phyloP scores from a whole-genome alignment of 2,113 vertebrate genomes.

The Cavia aperea region DNA sequence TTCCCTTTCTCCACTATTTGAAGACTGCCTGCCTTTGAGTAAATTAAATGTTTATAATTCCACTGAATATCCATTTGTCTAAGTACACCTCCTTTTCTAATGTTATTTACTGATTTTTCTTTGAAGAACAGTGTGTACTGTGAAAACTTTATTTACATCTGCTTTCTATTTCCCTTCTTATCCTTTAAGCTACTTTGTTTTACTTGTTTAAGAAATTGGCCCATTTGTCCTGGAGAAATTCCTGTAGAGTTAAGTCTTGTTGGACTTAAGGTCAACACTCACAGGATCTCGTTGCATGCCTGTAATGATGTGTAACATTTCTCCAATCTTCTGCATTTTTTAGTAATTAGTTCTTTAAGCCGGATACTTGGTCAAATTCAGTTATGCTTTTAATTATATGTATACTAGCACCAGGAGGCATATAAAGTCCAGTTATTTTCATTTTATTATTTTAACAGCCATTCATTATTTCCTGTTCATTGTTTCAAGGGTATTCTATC shows the following conservation, averaged over 20 bases:
- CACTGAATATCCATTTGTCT: not conserved
- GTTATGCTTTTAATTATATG: slow-evolving; percentile 16
- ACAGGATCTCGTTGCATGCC: not conserved
- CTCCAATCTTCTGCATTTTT: not conserved
- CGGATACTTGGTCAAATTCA: not conserved
- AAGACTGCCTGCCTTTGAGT: not conserved
- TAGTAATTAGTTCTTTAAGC: not conserved
- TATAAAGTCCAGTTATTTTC: not conserved
- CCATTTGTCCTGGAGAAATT: not conserved
- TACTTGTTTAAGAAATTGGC: not conserved
- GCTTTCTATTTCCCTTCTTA: not conserved
- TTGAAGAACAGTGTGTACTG: not conserved
- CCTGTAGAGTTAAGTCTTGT: not conserved
- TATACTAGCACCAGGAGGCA: not conserved
- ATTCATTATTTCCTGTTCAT: slow-evolving; percentile 30
- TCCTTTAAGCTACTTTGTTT: not conserved
- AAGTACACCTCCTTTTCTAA: not conserved
- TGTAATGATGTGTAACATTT: not conserved
- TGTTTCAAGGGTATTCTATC: slow-evolving; percentile 4
- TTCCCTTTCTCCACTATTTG: not conserved
- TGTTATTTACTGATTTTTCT: not conserved
- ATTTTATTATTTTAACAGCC: slow-evolving; percentile 13
- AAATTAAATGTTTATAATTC: slow-evolving; percentile 7
- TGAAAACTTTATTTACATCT: not conserved
- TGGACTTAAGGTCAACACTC: not conserved